A percentile compares a stretch with the other conserved stretches of the same genome.
Conservation (phyloP, 2,888 invertebrate species). For the Drosophila niveifrons region DNA sequence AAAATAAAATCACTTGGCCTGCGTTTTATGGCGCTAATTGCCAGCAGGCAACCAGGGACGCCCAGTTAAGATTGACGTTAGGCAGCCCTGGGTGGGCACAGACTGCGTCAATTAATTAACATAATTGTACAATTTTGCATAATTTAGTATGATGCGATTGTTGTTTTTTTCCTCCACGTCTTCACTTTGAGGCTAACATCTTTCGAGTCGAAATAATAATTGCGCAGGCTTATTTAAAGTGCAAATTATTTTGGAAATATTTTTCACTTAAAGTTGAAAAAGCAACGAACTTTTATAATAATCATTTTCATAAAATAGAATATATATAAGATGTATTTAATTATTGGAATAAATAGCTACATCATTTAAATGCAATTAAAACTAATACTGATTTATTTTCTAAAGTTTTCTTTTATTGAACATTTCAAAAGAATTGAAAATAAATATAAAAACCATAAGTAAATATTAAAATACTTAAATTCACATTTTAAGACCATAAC, state of each 20-base stretch:
- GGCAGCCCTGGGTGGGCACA: conserved; percentile 11
- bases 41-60: conserved; percentile 38
- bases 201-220: conserved; percentile 1
- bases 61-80: conserved; percentile 21
- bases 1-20: conserved; percentile 69
- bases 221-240: background rate
- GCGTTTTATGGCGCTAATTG: conserved; percentile 79
- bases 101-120: conserved; percentile 75
- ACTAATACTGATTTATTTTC: too few species aligned
- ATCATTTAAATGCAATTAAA: too few species aligned
- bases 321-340: too few species aligned
- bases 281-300: too few species aligned
- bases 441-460: too few species aligned
- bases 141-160: conserved; percentile 59
- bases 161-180: conserved; percentile 20
- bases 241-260: background rate
- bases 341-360: too few species aligned
- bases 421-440: too few species aligned
- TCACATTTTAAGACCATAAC: too few species aligned
- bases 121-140: conserved; percentile 81
- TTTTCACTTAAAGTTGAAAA: background rate
- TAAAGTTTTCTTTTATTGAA: too few species aligned
- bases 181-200: conserved; percentile 7
- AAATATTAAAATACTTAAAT: too few species aligned
- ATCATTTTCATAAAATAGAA: too few species aligned